Percentiles rank a stretch among this genome's conserved stretches.
phyloP scores from a whole-genome alignment of 2,888 invertebrate genomes.

The Slavum lentiscoides region DNA sequence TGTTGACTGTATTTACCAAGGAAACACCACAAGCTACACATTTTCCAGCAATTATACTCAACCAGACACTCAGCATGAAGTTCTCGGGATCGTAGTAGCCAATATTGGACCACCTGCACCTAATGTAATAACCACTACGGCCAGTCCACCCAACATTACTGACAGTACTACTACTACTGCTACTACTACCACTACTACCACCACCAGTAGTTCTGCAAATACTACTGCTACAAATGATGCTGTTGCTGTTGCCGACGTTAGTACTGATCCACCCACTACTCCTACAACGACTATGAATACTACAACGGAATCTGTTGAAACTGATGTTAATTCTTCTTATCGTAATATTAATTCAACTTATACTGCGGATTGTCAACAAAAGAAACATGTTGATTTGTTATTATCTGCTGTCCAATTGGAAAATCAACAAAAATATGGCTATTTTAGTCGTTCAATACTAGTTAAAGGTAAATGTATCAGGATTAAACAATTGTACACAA shows the following conservation, averaged over 20 bases:
- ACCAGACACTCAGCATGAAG: constrained; percentile 65
- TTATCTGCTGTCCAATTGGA: constrained; percentile 68
- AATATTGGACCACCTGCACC: constrained; percentile 61
- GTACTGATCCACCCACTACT: background rate
- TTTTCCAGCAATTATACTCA: constrained; percentile 69
- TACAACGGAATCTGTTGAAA: constrained; percentile 5
- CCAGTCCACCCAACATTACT: constrained; percentile 59
- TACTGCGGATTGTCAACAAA: constrained; percentile 56
- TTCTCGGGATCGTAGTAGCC: constrained; percentile 73
- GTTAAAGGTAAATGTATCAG: constrained; percentile 67
- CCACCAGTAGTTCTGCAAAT: background rate
- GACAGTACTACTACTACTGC: constrained; percentile 59
- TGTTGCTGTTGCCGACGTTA: constrained; percentile 25
- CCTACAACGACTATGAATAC: background rate
- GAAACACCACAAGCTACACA: constrained; percentile 66
- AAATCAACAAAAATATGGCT: constrained; percentile 72
- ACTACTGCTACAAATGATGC: background rate
- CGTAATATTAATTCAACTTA: constrained; percentile 35
- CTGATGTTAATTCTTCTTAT: background rate
- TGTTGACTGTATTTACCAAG: constrained; percentile 74
- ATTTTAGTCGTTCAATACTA: constrained; percentile 68
- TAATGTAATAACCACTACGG: constrained; percentile 59
- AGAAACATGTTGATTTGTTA: constrained; percentile 66
- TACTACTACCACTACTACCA: constrained; percentile 56
- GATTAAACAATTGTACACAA: too few relatives aligned